Percentiles rank a stretch among this genome's conserved stretches.
phyloP scores from a whole-genome alignment of 1,140 invertebrate genomes.

The Listronotus bonariensis region DNA sequence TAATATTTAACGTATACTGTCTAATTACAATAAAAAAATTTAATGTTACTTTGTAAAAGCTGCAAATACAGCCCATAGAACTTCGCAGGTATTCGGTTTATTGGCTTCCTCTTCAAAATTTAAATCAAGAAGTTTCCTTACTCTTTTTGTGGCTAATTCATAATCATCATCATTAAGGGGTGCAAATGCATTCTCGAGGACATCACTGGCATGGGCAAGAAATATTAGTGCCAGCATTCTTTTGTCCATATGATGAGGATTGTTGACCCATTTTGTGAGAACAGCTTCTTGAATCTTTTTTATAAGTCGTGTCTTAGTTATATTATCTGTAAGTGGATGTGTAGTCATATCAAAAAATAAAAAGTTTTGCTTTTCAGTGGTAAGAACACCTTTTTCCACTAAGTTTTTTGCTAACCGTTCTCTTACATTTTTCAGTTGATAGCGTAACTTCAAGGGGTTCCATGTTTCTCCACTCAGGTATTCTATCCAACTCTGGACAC shows the following conservation, averaged over 20 bases:
- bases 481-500: constrained; percentile 99
- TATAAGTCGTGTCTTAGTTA: constrained; percentile 94
- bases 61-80: constrained; percentile 98
- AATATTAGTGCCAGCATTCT: constrained; percentile 91
- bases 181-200: constrained; percentile 99
- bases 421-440: constrained; percentile 98
- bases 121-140: constrained; percentile 92
- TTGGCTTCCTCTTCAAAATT: constrained; percentile 94
- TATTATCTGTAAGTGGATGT: constrained; percentile 95
- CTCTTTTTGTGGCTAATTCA: constrained; percentile 96
- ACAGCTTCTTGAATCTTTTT: constrained; percentile 99
- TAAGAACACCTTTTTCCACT: constrained; percentile 99
- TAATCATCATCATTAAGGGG: constrained; percentile 98
- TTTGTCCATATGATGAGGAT: constrained; percentile 96
- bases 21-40: constrained; percentile 7
- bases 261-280: constrained; percentile 94
- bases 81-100: constrained; percentile 85
- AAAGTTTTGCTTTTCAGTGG: constrained; percentile 99
- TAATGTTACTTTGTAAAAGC: constrained; percentile 92
- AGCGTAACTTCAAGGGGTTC: constrained; percentile 98
- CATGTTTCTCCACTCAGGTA: constrained; percentile 99
- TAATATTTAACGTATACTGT: background rate
- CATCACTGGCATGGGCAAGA: constrained; percentile 96
- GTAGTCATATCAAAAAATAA: constrained; percentile 99
- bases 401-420: constrained; percentile 99